These are phyloP conservation scores for Lepisosteus osseus DNA, from an alignment of 2,113 vertebrate genomes.

Conservation along the genomic window DNA sequence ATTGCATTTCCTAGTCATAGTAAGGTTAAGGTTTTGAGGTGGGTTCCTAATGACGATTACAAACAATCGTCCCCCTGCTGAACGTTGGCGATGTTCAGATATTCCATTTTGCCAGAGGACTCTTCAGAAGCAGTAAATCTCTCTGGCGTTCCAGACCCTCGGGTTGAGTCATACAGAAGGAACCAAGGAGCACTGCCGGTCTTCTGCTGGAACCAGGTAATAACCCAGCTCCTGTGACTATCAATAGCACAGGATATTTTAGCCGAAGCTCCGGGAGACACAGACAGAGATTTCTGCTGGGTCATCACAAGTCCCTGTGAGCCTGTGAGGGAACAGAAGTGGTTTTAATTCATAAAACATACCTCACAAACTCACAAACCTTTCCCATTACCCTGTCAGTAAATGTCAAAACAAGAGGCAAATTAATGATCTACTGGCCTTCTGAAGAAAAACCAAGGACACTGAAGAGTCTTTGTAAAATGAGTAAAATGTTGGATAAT, in stretches of 20 bases:
- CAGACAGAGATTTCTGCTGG: not conserved
- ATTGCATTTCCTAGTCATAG: no score
- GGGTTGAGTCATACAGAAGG: not conserved
- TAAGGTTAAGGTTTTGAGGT: no score
- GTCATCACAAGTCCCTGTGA: conserved; percentile 1
- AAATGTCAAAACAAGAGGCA: not conserved
- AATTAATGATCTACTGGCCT: not conserved
- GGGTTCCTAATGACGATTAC: no score
- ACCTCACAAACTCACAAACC: no score
- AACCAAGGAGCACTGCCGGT: not conserved
- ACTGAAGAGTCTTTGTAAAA: no score
- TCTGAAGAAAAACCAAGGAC: not conserved
- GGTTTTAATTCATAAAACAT: no score
- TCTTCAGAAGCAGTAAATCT: conserved; percentile 6
- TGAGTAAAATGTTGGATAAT: no score
- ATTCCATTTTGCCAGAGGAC: not conserved
- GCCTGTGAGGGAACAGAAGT: not conserved
- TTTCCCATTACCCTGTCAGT: no score
- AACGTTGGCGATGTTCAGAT: not conserved
- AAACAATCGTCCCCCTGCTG: no score
- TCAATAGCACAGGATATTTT: not conserved
- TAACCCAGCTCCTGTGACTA: not conserved
- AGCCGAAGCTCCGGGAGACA: not conserved
- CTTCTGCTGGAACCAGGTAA: conserved; percentile 16
- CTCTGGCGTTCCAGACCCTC: not conserved